Evolutionary conservation across 1,140 invertebrate species (phyloP), one percentile per base, ranked within the genome.

Genomic region (Tyrophagus putrescentiae): DNA sequence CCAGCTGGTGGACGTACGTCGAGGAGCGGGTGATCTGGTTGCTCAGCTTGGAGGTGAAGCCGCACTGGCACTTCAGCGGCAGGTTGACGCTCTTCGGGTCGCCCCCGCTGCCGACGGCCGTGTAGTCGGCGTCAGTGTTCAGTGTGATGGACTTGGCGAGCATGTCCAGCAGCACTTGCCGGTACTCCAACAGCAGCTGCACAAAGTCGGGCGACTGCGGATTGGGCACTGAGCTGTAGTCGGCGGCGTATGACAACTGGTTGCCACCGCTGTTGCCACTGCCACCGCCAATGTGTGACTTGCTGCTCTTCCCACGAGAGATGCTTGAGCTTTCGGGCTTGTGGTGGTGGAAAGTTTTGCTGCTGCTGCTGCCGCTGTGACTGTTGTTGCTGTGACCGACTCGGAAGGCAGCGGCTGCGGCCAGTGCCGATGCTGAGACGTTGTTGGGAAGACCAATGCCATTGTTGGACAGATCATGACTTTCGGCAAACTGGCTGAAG

Each of bases 1-100:
- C 72, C 18, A 71, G 66, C 53, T 68, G 68, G 21, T 71, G 65
- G 21, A 71, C 57, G 16, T 61, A 60, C 1, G 52, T 54, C 3
- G 52, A 54, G 9, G 52, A 27, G 39, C 52, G 52, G n/a, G 52
- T 54, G 9, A 54, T 31, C 25, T 54, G 52, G n/a, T 54, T 54
- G 27, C 52, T 54, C 18, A 54, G 13, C 13, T 54, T 27, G 18
- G 52, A 54, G 2, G 52, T 54, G 25, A 27, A 54, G 13, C 52
- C 52, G 25, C 52, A 54, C 13, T 13, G 13, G 27, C 52, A 54
- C 27, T 54, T 54, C 3, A 54, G 11, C 13, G 52, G 52, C 25
- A 54, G 27, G 32, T n/a, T 32, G 1, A 54, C 25, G 11, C 52
- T 27, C 25, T 54, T 54, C 32, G 21, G 11, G 25, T 9, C 25